A percentile compares a stretch with the other conserved stretches of the same genome.
phyloP scores from a whole-genome alignment of 2,113 vertebrate species.

The Numida meleagris region DNA sequence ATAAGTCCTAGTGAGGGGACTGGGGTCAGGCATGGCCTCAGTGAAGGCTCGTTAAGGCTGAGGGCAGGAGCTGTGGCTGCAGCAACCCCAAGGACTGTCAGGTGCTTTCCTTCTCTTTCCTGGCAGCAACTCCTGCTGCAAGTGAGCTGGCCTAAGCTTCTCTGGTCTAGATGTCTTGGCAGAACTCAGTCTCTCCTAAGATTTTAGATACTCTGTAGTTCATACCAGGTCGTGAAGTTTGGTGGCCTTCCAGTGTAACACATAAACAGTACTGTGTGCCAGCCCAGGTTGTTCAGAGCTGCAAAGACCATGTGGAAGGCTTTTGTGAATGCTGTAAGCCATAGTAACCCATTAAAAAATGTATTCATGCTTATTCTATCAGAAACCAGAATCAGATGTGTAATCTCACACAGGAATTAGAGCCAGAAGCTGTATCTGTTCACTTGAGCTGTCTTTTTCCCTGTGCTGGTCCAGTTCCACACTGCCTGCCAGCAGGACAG shows the following conservation, averaged over 20 bases:
- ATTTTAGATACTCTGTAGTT: neutral
- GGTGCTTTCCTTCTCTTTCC: neutral
- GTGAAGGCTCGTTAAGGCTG: neutral
- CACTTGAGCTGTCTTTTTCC: neutral
- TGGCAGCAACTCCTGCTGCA: rapidly evolving
- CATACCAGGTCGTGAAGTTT: neutral
- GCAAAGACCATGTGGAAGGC: neutral
- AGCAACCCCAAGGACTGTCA: neutral
- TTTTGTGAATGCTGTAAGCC: neutral
- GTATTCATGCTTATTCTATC: neutral
- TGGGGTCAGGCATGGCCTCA: neutral
- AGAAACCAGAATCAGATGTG: neutral
- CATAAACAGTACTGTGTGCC: neutral
- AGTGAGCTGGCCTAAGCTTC: neutral
- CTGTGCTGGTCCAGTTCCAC: neutral
- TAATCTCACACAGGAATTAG: neutral
- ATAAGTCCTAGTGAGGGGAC: too few relatives aligned
- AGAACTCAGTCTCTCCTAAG: neutral
- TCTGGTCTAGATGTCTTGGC: neutral
- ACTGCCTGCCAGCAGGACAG: neutral
- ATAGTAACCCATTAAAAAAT: neutral
- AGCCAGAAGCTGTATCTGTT: neutral
- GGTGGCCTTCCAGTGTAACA: neutral
- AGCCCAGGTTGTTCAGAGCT: neutral
- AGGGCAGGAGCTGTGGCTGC: neutral